Evolutionary conservation across 1,140 invertebrate species (phyloP).

Genomic region (Megathymus violae): DNA sequence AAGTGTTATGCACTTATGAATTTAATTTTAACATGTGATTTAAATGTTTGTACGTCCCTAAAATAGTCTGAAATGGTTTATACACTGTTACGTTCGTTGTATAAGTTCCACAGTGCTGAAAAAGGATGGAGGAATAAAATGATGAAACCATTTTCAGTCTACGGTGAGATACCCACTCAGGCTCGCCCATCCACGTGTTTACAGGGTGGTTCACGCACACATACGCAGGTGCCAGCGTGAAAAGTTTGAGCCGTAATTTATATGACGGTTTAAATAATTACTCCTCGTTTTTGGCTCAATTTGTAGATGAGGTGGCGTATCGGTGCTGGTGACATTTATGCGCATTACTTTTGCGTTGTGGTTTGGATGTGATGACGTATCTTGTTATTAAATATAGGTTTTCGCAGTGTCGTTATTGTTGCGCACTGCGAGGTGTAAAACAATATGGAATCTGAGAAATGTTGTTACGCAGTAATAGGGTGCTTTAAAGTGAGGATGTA

Average conservation of each 20-base stretch:
- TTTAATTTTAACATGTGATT: background rate
- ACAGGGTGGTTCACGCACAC: conserved; percentile 50
- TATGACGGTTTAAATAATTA: conserved; percentile 84
- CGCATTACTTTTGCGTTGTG: conserved; percentile 58
- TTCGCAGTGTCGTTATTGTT: conserved; percentile 22
- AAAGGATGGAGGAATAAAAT: conserved; percentile 77
- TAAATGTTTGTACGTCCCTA: background rate
- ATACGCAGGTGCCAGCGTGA: conserved; percentile 56
- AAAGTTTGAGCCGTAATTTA: conserved; percentile 83
- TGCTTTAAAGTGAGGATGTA: no score
- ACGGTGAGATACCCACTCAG: conserved; percentile 62
- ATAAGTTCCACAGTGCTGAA: conserved; percentile 73
- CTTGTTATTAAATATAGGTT: conserved; percentile 28
- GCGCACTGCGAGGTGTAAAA: no score
- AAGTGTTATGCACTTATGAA: no score
- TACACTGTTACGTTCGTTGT: conserved; percentile 47
- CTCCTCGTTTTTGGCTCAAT: conserved; percentile 81
- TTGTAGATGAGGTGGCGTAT: conserved; percentile 77
- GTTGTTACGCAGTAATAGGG: no score
- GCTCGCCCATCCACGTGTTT: conserved; percentile 33
- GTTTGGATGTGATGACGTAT: conserved; percentile 54
- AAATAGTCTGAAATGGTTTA: conserved; percentile 17
- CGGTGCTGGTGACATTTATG: conserved; percentile 70
- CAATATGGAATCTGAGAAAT: no score
- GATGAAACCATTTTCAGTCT: conserved; percentile 78